Evolutionary conservation across 2,797 vertebrate genomes (phyloP).

Genomic region (Pseudochromis fuscus): DNA sequence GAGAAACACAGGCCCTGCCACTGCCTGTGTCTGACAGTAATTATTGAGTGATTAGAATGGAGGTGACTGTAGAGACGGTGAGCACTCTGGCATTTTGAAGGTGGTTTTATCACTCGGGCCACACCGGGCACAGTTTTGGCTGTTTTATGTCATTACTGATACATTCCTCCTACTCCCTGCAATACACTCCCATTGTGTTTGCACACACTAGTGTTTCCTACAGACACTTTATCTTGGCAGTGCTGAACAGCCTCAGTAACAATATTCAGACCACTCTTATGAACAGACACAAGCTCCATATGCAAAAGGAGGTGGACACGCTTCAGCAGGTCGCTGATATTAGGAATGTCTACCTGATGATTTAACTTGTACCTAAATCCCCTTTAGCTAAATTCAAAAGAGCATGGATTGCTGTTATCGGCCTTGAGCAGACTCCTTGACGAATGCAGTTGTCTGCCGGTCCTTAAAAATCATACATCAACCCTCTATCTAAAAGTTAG

Average conservation of each 20-base stretch:
- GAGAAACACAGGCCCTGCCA: conserved; percentile 39
- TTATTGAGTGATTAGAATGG: conserved; percentile 67
- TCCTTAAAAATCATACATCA: conserved; percentile 38
- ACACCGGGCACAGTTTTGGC: conserved; percentile 55
- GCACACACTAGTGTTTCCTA: conserved; percentile 42
- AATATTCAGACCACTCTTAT: conserved; percentile 41
- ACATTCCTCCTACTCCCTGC: conserved; percentile 60
- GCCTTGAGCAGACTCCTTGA: conserved; percentile 19
- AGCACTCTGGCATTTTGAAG: conserved; percentile 69
- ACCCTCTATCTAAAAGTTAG: conserved; percentile 27
- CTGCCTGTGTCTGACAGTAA: conserved; percentile 60
- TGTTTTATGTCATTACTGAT: conserved; percentile 69
- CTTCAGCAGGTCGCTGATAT: conserved; percentile 12
- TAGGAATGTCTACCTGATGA: conserved; percentile 13
- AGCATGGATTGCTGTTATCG: conserved; percentile 26
- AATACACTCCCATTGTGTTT: conserved; percentile 60
- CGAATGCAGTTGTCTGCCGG: conserved; percentile 13
- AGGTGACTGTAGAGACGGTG: conserved; percentile 73
- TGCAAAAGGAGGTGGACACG: conserved; percentile 10
- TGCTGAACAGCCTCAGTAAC: conserved; percentile 30
- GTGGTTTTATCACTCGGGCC: conserved; percentile 62
- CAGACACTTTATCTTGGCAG: conserved; percentile 50
- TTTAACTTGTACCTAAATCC: conserved; percentile 18
- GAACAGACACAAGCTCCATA: conserved; percentile 6
- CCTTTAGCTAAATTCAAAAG: conserved; percentile 19